Evolutionary conservation across 1,140 invertebrate genomes (phyloP).

Genomic region (Metaphire vulgaris): DNA sequence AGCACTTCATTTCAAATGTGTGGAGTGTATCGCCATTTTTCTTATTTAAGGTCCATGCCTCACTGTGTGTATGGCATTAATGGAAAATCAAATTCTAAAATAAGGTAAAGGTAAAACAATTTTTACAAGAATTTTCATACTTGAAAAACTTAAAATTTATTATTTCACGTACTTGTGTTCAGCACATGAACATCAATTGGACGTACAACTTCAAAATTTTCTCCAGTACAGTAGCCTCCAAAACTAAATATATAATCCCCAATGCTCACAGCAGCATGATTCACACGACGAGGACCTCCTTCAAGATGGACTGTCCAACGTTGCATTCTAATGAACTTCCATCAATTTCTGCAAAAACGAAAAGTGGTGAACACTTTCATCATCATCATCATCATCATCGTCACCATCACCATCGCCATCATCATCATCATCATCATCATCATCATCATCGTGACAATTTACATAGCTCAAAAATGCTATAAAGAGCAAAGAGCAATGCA

Average conservation of each 20-base stretch:
- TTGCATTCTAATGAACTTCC: constrained; percentile 34
- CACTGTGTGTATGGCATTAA: no score
- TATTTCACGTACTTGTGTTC: constrained; percentile 59
- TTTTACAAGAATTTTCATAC: not conserved
- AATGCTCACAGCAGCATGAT: constrained; percentile 81
- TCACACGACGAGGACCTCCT: constrained; percentile 71
- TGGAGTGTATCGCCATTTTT: no score
- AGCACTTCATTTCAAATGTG: no score
- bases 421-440: no score
- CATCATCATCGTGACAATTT: no score
- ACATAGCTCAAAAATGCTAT: no score
- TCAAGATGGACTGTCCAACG: constrained; percentile 72
- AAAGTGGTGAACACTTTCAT: no score
- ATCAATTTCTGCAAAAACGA: not conserved
- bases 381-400: no score
- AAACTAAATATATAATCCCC: constrained; percentile 77
- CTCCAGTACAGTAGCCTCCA: constrained; percentile 74
- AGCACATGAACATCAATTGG: constrained; percentile 83
- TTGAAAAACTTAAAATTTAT: not conserved
- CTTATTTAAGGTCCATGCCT: no score
- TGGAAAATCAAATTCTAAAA: constrained; percentile 7
- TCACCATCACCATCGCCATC: no score
- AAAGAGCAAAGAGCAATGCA: no score
- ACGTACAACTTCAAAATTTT: constrained; percentile 63
- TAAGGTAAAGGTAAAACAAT: not conserved